Evolutionary conservation across 2,113 vertebrate species (phyloP).

Genomic region (Telmatochromis sp.): DNA sequence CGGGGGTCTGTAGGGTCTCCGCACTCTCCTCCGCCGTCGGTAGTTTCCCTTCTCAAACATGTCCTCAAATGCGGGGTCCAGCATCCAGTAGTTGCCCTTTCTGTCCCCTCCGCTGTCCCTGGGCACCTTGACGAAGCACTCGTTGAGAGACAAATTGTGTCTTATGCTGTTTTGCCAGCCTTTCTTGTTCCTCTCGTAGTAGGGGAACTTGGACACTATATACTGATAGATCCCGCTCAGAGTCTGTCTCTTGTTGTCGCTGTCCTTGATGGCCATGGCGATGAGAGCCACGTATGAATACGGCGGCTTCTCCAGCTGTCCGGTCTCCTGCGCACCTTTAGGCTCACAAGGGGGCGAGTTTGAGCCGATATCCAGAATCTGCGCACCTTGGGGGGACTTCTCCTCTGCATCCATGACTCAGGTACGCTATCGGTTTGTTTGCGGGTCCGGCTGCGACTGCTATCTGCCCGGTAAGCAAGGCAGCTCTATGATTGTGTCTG

Average conservation of each 20-base stretch:
- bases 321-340: not conserved
- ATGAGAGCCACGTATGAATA: slow-evolving; percentile 81
- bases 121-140: slow-evolving; percentile 77
- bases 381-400: not conserved
- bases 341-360: not conserved
- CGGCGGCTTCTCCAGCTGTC: slow-evolving; percentile 63
- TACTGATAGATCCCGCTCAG: slow-evolving; percentile 77
- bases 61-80: slow-evolving; percentile 73
- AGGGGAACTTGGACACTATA: slow-evolving; percentile 75
- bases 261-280: slow-evolving; percentile 77
- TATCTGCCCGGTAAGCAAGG: not conserved
- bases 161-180: slow-evolving; percentile 81
- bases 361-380: slow-evolving; percentile 34
- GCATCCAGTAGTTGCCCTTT: slow-evolving; percentile 73
- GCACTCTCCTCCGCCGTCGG: slow-evolving; percentile 62
- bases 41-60: slow-evolving; percentile 77
- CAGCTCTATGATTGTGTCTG: not conserved
- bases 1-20: slow-evolving; percentile 29
- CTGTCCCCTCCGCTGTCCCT: slow-evolving; percentile 30
- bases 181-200: slow-evolving; percentile 70
- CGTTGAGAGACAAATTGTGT: slow-evolving; percentile 80
- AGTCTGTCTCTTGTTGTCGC: slow-evolving; percentile 65
- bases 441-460: not conserved
- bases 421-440: not conserved
- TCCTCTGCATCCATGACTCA: slow-evolving; percentile 18